Evolutionary conservation across 2,888 invertebrate species (phyloP).

Genomic region (Drosophila dives): DNA sequence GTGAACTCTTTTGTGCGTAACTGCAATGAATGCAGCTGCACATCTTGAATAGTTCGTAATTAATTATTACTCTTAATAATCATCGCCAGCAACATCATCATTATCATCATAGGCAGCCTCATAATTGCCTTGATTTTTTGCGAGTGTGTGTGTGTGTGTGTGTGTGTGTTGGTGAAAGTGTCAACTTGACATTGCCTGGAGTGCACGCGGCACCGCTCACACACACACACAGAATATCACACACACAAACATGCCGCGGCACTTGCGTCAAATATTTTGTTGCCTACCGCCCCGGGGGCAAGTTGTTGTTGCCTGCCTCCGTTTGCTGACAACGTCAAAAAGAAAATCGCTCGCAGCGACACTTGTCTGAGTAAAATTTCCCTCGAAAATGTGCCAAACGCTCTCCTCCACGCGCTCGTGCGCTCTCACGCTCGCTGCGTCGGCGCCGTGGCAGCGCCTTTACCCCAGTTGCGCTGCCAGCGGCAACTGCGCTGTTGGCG

Average conservation of each 20-base stretch:
- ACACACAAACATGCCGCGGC: constrained; percentile 33
- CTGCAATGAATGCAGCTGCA: constrained; percentile 5
- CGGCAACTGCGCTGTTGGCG: constrained; percentile 33
- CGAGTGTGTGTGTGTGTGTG: constrained; percentile 45
- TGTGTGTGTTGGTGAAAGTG: constrained; percentile 74
- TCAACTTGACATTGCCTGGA: constrained; percentile 83
- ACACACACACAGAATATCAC: constrained; percentile 40
- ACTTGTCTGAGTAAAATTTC: constrained; percentile 63
- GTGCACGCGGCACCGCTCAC: constrained; percentile 78
- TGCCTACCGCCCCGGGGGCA: constrained; percentile 67
- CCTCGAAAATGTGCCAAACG: constrained; percentile 34
- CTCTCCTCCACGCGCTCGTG: constrained; percentile 23
- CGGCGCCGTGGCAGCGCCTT: not conserved
- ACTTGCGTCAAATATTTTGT: constrained; percentile 78
- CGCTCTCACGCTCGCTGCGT: constrained; percentile 19
- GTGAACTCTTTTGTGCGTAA: constrained; percentile 7
- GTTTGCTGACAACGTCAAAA: constrained; percentile 57
- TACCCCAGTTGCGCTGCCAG: constrained; percentile 51
- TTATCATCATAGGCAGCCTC: constrained; percentile 8
- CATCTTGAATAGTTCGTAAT: constrained; percentile 24
- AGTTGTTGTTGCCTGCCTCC: constrained; percentile 38
- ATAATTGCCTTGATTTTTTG: constrained; percentile 42
- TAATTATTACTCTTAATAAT: constrained; percentile 20
- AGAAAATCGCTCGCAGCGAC: constrained; percentile 68
- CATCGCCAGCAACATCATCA: constrained; percentile 15